Evolutionary conservation across 2,797 vertebrate genomes (phyloP), one percentile per base, ranked within the genome.

Genomic region (Eulemur rubriventer): DNA sequence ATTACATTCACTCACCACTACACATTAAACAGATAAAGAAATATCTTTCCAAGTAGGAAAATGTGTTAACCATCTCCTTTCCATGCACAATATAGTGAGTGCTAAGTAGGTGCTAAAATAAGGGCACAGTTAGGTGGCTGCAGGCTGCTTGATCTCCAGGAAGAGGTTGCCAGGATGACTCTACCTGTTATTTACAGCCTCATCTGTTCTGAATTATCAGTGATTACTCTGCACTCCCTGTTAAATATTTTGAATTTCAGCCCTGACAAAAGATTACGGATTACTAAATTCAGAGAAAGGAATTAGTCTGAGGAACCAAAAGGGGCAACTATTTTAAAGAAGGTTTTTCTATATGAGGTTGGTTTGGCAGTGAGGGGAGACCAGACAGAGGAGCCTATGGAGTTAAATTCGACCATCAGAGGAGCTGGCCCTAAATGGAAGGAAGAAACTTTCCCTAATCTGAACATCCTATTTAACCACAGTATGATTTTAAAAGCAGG

Each of bases 11-110:
- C 80, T 96, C 69, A 90, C n/a, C 57, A 92, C 55, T 94, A 91
- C 83, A 82, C 94, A 84, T 96, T 97, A 96, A 97, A 87, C 85
- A 94, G 57, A 95, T 87, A 90, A 92, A 85, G 55, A 96, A 89
- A 95, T 92, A 67, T 24, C 46, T 85, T 94, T 92, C 61, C 57
- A 95, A 96, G 50, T 55, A 95, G 20, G 78, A 85, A 96, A 95
- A 84, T 17, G 22, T 55, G 16, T 97, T 97, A 97, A 96, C 95
- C 13, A 50, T 65, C 69, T 93, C 52, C 22, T 93, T 93, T 48
- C 91, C 87, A 72, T 20, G 17, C 7, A 67, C 7, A 81, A 52
- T 41, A 65, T 0, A 57, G 18, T 57, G 20, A 94, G 12, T 48
- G 24, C 16, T 73, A 83, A 65, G 35, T 20, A 73, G 57, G 20